Percentiles rank a stretch among this genome's conserved stretches.
Evolutionary conservation across 1,140 invertebrate species (phyloP).

Genomic region (Procambarus virginalis): DNA sequence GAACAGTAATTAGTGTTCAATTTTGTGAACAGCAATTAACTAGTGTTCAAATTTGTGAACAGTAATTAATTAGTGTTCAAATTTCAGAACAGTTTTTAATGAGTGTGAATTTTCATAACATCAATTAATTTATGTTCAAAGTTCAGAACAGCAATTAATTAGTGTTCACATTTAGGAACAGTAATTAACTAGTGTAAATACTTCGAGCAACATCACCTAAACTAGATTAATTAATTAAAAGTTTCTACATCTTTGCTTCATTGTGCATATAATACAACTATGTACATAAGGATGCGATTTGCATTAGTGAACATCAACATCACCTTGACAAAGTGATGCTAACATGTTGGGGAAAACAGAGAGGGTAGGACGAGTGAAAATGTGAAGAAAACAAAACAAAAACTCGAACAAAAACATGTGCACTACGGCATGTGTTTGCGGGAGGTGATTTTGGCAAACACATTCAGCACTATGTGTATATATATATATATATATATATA

Average conservation of each 20-base stretch:
- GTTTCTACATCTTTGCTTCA: slow-evolving; percentile 60
- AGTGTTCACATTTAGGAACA: too few species aligned
- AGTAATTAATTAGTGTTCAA: neutral
- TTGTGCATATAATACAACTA: slow-evolving; percentile 58
- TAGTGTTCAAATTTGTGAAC: neutral
- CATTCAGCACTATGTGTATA: neutral
- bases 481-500: too few species aligned
- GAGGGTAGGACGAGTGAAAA: neutral
- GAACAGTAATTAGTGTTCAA: too few species aligned
- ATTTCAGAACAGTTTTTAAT: slow-evolving; percentile 11
- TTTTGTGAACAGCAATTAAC: too few species aligned
- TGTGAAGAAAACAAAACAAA: slow-evolving; percentile 11
- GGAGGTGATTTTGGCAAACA: neutral
- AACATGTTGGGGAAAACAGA: neutral
- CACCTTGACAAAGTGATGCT: neutral
- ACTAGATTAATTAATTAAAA: slow-evolving; percentile 29
- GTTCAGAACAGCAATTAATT: too few species aligned
- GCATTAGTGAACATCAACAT: slow-evolving; percentile 30
- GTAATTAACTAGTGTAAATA: neutral
- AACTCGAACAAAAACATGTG: neutral
- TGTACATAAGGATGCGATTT: slow-evolving; percentile 32
- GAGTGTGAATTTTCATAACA: too few species aligned
- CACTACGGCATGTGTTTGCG: neutral
- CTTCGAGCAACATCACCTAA: slow-evolving; percentile 23
- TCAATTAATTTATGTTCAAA: too few species aligned